Evolutionary conservation across 2,888 invertebrate genomes (phyloP).

Genomic region (Scelioninae gen. 1): DNA sequence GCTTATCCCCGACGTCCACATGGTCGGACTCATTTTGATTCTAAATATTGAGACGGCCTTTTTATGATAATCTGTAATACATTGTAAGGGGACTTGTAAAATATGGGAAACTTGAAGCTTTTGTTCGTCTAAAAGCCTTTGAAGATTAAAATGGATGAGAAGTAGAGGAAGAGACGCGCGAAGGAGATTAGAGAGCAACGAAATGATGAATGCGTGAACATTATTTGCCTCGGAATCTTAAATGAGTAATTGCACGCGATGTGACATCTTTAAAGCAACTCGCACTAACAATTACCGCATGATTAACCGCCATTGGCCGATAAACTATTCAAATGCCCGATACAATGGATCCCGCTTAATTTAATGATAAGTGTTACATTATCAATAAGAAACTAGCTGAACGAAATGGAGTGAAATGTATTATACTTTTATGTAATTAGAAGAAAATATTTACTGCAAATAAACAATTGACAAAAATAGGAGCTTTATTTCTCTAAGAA

Average conservation of each 20-base stretch:
- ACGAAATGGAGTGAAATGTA: background rate
- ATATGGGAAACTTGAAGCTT: conserved; percentile 63
- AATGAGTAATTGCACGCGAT: conserved; percentile 57
- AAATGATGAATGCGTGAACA: conserved; percentile 61
- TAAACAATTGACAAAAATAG: too few species aligned
- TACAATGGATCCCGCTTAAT: conserved; percentile 28
- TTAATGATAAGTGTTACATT: conserved; percentile 31
- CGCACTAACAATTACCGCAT: conserved; percentile 55
- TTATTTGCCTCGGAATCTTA: conserved; percentile 56
- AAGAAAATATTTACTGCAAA: too few species aligned
- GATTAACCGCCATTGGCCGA: conserved; percentile 54
- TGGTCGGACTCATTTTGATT: conserved; percentile 48
- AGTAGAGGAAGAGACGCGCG: conserved; percentile 46
- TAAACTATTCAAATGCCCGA: conserved; percentile 32
- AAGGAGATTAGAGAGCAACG: conserved; percentile 63
- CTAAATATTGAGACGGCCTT: conserved; percentile 59
- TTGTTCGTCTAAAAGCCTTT: conserved; percentile 67
- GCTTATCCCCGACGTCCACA: conserved; percentile 69
- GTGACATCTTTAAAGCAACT: conserved; percentile 52
- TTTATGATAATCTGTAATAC: conserved; percentile 64
- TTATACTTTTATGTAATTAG: background rate
- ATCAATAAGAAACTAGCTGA: conserved; percentile 11
- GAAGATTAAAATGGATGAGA: conserved; percentile 68
- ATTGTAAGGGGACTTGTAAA: conserved; percentile 62
- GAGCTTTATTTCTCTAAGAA: too few species aligned